A percentile compares a stretch with the other conserved stretches of the same genome.
These are phyloP conservation scores for Stenoptilia bipunctidactyla DNA, from an alignment of 2,888 invertebrate genomes.

Conservation along the genomic window DNA sequence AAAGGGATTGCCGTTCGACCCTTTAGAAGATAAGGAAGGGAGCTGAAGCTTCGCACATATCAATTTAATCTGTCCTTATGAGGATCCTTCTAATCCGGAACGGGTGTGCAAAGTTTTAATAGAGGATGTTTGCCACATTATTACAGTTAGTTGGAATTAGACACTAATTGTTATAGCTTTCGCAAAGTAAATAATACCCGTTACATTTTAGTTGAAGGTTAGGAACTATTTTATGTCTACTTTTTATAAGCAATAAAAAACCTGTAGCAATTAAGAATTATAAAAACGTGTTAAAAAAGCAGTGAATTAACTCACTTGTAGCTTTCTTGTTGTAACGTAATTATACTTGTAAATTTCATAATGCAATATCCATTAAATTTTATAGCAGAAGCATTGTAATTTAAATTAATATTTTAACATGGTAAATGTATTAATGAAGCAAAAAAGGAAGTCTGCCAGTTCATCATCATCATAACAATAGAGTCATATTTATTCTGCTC, in stretches of 20 bases:
- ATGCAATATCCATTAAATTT: neutral
- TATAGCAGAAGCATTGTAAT: neutral
- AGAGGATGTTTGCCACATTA: slow-evolving; percentile 58
- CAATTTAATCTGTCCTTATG: slow-evolving; percentile 58
- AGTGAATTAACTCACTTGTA: no score
- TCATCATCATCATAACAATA: neutral
- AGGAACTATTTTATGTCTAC: no score
- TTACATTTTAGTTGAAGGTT: no score
- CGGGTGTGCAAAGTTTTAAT: slow-evolving; percentile 35
- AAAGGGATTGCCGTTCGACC: slow-evolving; percentile 56
- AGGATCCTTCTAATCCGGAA: slow-evolving; percentile 55
- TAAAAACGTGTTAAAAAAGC: neutral
- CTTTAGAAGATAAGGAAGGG: slow-evolving; percentile 60
- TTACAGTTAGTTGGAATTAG: slow-evolving; percentile 25
- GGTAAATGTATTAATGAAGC: no score
- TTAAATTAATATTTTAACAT: no score
- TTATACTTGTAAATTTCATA: no score
- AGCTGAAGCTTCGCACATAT: slow-evolving; percentile 54
- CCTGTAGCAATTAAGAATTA: slow-evolving; percentile 7
- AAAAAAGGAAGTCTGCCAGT: neutral
- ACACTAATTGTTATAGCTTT: slow-evolving; percentile 17
- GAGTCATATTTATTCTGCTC: neutral
- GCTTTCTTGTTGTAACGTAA: no score
- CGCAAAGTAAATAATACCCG: no score
- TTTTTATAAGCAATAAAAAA: no score